Conservation (phyloP, 2,113 vertebrate species). For the Crypturellus undulatus region DNA sequence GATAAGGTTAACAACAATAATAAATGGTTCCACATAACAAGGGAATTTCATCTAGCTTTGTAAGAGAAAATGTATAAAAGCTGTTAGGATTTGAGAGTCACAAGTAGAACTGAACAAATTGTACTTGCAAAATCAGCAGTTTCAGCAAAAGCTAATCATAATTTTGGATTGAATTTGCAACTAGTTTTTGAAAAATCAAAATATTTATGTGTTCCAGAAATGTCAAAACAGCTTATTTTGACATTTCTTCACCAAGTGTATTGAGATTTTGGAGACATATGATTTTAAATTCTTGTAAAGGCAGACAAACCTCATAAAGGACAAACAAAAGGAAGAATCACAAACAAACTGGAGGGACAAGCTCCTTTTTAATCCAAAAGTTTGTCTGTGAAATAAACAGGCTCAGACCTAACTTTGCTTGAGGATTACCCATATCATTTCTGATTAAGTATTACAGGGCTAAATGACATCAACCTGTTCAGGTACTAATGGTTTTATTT, state of each 20-base stretch:
- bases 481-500: not conserved
- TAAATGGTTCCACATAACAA: not conserved
- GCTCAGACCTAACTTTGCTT: not conserved
- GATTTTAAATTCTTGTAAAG: not conserved
- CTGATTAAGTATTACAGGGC: not conserved
- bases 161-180: not conserved
- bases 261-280: not conserved
- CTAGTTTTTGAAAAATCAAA: not conserved
- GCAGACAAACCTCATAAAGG: not conserved
- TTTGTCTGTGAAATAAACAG: not conserved
- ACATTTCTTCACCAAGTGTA: not conserved
- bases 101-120: not conserved
- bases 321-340: not conserved
- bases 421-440: not conserved
- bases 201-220: not conserved
- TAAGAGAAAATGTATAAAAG: not conserved
- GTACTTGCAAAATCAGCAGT: not conserved
- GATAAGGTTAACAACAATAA: not conserved
- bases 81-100: not conserved
- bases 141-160: not conserved
- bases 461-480: not conserved
- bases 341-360: not conserved
- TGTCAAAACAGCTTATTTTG: not conserved
- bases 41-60: not conserved
- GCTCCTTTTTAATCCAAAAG: not conserved